phyloP scores from a whole-genome alignment of 1,140 invertebrate species.

The Apis laboriosa region DNA sequence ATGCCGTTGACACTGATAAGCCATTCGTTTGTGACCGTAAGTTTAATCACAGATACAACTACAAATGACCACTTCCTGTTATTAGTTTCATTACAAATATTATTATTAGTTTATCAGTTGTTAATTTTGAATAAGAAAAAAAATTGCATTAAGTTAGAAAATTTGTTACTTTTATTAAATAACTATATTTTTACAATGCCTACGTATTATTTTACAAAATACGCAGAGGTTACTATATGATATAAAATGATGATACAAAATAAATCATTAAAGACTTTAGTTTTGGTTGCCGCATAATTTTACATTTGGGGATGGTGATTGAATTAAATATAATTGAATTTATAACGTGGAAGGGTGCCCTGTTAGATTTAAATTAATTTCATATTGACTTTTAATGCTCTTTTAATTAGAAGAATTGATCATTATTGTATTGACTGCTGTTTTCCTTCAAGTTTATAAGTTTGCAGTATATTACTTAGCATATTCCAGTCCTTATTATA shows the following conservation, averaged over 20 bases:
- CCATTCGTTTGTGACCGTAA: slow-evolving; percentile 96
- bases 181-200: slow-evolving; percentile 65
- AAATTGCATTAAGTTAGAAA: slow-evolving; percentile 68
- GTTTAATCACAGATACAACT: slow-evolving; percentile 83
- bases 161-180: slow-evolving; percentile 70
- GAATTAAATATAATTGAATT: slow-evolving; percentile 49
- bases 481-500: slow-evolving; percentile 42
- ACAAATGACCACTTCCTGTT: slow-evolving; percentile 79
- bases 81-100: slow-evolving; percentile 70
- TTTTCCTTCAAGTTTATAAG: slow-evolving; percentile 58
- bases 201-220: slow-evolving; percentile 65
- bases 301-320: slow-evolving; percentile 63
- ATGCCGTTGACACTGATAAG: slow-evolving; percentile 90
- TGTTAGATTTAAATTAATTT: slow-evolving; percentile 55
- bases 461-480: slow-evolving; percentile 23
- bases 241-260: slow-evolving; percentile 67
- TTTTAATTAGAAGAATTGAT: slow-evolving; percentile 59
- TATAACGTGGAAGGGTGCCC: slow-evolving; percentile 56
- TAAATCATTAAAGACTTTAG: slow-evolving; percentile 72
- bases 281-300: slow-evolving; percentile 68
- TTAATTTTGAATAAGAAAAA: slow-evolving; percentile 69
- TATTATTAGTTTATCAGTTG: slow-evolving; percentile 58
- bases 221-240: slow-evolving; percentile 65
- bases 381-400: slow-evolving; percentile 38
- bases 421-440: slow-evolving; percentile 57